These are phyloP conservation scores for Spizaetus ornatus DNA, from an alignment of 2,113 vertebrate species.

Conservation along the genomic window DNA sequence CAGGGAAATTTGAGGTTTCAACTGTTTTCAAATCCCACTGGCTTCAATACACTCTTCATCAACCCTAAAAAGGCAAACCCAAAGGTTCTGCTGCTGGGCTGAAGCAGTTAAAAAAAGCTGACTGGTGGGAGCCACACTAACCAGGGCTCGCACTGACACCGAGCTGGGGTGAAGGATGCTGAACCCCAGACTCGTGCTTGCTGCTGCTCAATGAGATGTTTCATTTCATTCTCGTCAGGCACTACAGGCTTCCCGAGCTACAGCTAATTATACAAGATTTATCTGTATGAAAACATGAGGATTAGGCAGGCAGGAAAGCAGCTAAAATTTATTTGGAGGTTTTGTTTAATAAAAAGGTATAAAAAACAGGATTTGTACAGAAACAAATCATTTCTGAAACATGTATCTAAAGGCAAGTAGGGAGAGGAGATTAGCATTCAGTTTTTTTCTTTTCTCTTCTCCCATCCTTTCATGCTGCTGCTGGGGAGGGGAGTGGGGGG, in stretches of 20 bases:
- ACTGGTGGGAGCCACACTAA: fast-evolving
- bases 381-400: slow-evolving; percentile 59
- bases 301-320: slow-evolving; percentile 66
- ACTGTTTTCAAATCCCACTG: not conserved
- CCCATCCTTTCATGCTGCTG: not conserved
- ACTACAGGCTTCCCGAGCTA: slow-evolving; percentile 45
- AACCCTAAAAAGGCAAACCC: not conserved
- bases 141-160: not conserved
- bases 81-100: not conserved
- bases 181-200: not conserved
- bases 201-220: not conserved
- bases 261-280: slow-evolving; percentile 75
- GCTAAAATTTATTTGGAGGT: slow-evolving; percentile 61
- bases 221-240: slow-evolving; percentile 51
- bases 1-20: not conserved
- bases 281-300: slow-evolving; percentile 66
- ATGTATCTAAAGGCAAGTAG: not conserved
- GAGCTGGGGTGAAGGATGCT: not conserved
- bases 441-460: not conserved
- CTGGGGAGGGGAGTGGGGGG: not conserved
- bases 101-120: fast-evolving
- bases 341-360: slow-evolving; percentile 63
- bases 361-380: slow-evolving; percentile 49
- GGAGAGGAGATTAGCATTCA: not conserved
- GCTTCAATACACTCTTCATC: fast-evolving